These are phyloP conservation scores for Irena cyanogastra DNA, from an alignment of 2,113 vertebrate species.

Conservation along the genomic window DNA sequence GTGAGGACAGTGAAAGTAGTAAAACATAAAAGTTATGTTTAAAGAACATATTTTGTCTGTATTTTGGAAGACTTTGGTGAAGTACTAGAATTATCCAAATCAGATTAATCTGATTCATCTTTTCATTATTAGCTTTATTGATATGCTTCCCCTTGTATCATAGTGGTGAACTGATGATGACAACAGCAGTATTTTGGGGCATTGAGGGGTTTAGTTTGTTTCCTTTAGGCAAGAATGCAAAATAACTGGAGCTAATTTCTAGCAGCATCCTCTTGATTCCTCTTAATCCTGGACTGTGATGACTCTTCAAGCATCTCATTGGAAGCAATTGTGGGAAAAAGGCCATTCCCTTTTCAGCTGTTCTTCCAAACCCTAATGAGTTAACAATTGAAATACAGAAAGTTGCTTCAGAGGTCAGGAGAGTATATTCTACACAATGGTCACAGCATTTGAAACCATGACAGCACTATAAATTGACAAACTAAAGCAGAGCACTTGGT, in stretches of 20 bases:
- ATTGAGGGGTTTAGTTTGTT: background rate
- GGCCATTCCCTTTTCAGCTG: constrained; percentile 70
- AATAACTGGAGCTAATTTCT: constrained; percentile 16
- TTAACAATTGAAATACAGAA: constrained; percentile 83
- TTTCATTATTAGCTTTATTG: background rate
- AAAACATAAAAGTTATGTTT: background rate
- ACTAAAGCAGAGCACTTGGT: constrained; percentile 72
- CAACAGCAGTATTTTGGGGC: background rate
- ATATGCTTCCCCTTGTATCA: background rate
- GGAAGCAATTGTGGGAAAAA: constrained; percentile 82
- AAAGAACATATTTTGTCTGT: background rate
- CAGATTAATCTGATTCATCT: background rate
- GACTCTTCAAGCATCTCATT: constrained; percentile 43
- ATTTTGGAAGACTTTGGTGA: background rate
- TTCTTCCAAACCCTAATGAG: constrained; percentile 74
- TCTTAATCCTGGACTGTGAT: constrained; percentile 32
- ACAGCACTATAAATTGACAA: constrained; percentile 87
- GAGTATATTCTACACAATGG: constrained; percentile 82
- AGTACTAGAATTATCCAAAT: background rate
- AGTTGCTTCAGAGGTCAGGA: constrained; percentile 77
- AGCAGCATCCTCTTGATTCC: constrained; percentile 44
- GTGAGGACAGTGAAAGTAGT: background rate
- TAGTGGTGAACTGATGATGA: background rate
- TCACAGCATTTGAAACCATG: constrained; percentile 83
- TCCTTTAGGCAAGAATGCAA: constrained; percentile 7